Percentiles rank a stretch among this genome's conserved stretches.
These are phyloP conservation scores for Varecia variegata DNA, from an alignment of 2,797 vertebrate genomes.

Conservation along the genomic window DNA sequence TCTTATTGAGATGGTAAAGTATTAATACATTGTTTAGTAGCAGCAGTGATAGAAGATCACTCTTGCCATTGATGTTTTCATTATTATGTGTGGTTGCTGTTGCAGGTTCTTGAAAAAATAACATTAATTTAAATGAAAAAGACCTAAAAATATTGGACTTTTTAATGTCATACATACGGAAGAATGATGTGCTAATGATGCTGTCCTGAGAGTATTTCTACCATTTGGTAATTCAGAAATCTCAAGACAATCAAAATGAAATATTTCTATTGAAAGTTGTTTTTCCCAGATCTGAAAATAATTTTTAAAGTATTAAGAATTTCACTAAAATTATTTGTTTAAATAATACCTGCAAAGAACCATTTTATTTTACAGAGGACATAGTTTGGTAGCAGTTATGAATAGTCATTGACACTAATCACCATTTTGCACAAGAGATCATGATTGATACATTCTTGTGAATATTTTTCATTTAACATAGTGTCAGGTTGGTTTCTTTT, in stretches of 20 bases:
- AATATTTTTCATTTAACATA: neutral
- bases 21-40: neutral
- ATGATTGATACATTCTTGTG: neutral
- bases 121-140: neutral
- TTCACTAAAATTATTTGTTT: neutral
- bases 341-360: neutral
- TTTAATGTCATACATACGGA: neutral
- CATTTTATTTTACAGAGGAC: neutral
- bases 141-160: neutral
- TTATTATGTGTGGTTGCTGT: neutral
- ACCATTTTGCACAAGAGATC: neutral
- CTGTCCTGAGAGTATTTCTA: neutral
- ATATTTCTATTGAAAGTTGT: neutral
- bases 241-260: neutral
- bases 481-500: neutral
- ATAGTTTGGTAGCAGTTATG: neutral
- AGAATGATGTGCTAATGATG: neutral
- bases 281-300: neutral
- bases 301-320: slow-evolving; percentile 6
- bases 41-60: neutral
- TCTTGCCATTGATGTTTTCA: neutral
- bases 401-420: neutral
- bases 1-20: neutral
- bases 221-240: neutral
- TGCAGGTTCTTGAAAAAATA: neutral